Evolutionary conservation across 2,888 invertebrate genomes (phyloP).

Genomic region (Melangyna quadrimaculata): DNA sequence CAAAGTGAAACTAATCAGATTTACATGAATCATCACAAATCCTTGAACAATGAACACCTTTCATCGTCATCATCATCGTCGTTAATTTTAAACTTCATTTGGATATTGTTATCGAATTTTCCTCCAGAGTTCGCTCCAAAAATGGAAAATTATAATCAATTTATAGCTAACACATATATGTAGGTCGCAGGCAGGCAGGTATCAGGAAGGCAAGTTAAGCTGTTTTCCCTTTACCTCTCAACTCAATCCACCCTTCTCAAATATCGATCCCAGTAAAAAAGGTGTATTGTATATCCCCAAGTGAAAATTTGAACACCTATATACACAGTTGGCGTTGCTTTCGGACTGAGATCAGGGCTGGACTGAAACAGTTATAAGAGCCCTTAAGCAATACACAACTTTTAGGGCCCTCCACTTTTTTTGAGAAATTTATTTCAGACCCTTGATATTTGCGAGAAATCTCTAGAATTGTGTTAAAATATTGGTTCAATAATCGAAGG

Average conservation of each 20-base stretch:
- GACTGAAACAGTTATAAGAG: background rate
- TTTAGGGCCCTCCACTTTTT: background rate
- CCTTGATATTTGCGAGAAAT: too few species aligned
- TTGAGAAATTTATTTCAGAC: background rate
- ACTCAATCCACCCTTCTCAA: background rate
- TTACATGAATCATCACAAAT: conserved; percentile 9
- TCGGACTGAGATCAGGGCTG: background rate
- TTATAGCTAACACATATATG: conserved; percentile 53
- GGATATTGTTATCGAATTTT: conserved; percentile 63
- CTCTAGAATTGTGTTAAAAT: too few species aligned
- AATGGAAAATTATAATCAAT: conserved; percentile 61
- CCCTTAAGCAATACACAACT: background rate
- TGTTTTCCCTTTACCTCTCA: conserved; percentile 15
- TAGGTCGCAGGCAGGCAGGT: background rate
- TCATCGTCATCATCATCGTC: conserved; percentile 9
- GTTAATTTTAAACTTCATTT: conserved; percentile 58
- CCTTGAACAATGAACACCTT: conserved; percentile 50
- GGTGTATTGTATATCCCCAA: background rate
- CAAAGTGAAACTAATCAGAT: conserved; percentile 44
- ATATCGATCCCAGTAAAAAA: background rate
- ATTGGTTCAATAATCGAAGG: too few species aligned
- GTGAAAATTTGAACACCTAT: conserved; percentile 1
- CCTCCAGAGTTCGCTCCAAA: conserved; percentile 35
- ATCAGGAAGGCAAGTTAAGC: background rate
- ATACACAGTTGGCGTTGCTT: background rate